These are phyloP conservation scores for Ypsolopha sequella DNA, from an alignment of 2,888 invertebrate genomes.

Conservation along the genomic window DNA sequence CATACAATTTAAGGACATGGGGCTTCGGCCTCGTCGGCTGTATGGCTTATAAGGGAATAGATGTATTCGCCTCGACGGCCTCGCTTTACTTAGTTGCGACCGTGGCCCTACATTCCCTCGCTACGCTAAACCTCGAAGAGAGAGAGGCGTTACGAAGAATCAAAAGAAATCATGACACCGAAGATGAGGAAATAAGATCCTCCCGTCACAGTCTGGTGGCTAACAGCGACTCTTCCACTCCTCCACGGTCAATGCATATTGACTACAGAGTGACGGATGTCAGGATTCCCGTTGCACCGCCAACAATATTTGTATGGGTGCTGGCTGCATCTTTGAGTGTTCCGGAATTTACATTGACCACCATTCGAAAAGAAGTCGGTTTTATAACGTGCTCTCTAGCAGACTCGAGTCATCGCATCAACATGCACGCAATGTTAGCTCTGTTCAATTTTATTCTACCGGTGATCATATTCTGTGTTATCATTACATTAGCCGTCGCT, in stretches of 20 bases:
- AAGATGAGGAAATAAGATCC: conserved; percentile 55
- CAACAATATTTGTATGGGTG: conserved; percentile 70
- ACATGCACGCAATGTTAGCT: conserved; percentile 48
- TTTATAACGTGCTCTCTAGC: conserved; percentile 59
- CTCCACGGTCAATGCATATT: conserved; percentile 63
- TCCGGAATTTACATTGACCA: conserved; percentile 69
- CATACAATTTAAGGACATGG: conserved; percentile 63
- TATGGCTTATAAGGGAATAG: conserved; percentile 64
- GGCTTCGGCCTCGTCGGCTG: conserved; percentile 58
- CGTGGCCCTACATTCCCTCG: conserved; percentile 69
- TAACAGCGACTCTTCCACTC: conserved; percentile 56
- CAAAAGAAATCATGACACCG: conserved; percentile 35
- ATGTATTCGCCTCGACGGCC: conserved; percentile 67
- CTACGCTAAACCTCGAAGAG: conserved; percentile 64
- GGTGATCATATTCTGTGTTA: conserved; percentile 33
- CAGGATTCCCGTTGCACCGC: conserved; percentile 59
- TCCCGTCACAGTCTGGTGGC: conserved; percentile 61
- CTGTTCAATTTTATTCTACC: conserved; percentile 53
- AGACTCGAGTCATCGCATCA: conserved; percentile 57
- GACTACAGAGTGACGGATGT: conserved; percentile 60
- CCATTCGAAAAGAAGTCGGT: conserved; percentile 43
- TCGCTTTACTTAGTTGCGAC: conserved; percentile 67
- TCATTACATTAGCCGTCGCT: conserved; percentile 30
- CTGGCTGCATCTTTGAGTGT: conserved; percentile 70
- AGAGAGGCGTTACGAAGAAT: conserved; percentile 38